Evolutionary conservation across 2,888 invertebrate species (phyloP).

Genomic region (Julus scanicus): DNA sequence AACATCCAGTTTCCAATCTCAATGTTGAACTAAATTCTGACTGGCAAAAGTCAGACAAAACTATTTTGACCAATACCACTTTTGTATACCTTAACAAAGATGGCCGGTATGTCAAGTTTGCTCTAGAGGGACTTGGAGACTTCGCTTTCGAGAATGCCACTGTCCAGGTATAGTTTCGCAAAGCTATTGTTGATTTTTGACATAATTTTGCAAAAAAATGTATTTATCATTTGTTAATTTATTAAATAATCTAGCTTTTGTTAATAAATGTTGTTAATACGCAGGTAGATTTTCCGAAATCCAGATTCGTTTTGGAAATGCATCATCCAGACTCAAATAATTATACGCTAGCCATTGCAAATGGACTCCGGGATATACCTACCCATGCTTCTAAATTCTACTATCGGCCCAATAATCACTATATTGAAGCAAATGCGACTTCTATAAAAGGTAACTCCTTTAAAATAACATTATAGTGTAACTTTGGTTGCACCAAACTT

Average conservation of each 20-base stretch:
- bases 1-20: constrained; percentile 48
- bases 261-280: neutral
- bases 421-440: constrained; percentile 50
- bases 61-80: neutral
- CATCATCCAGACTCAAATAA: constrained; percentile 45
- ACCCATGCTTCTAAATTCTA: constrained; percentile 34
- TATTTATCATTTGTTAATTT: neutral
- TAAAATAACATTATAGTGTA: neutral
- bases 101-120: neutral
- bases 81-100: constrained; percentile 22
- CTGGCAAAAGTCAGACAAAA: constrained; percentile 6
- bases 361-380: neutral
- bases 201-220: neutral
- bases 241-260: neutral
- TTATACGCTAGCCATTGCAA: constrained; percentile 41
- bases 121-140: neutral
- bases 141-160: neutral
- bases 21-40: neutral
- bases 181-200: neutral
- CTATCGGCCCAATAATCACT: constrained; percentile 51
- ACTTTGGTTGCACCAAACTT: neutral
- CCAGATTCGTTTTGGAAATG: neutral
- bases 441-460: constrained; percentile 17
- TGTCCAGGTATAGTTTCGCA: neutral
- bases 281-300: neutral